Percentiles rank a stretch among this genome's conserved stretches.
phyloP scores from a whole-genome alignment of 2,113 vertebrate genomes.

The Coptodon rendalli region DNA sequence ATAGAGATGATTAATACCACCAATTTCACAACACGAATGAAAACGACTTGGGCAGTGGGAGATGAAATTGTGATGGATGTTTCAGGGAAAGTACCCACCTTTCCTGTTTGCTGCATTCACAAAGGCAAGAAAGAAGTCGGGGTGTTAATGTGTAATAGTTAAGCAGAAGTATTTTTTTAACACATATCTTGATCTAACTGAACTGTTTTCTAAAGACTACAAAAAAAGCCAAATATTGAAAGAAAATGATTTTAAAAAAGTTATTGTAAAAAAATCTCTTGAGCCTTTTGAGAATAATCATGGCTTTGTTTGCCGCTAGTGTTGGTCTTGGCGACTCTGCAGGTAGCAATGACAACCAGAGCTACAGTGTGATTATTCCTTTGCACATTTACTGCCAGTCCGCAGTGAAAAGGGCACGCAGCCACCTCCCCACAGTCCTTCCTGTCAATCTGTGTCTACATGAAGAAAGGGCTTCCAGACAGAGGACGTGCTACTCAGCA shows the following conservation, averaged over 20 bases:
- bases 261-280: not conserved
- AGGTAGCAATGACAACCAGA: conserved; percentile 45
- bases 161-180: not conserved
- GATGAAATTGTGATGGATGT: conserved; percentile 15
- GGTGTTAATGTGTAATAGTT: conserved; percentile 31
- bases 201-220: not conserved
- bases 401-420: conserved; percentile 42
- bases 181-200: not conserved
- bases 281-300: conserved; percentile 6
- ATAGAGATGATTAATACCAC: not conserved
- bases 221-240: not conserved
- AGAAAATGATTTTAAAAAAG: not conserved
- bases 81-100: conserved; percentile 80
- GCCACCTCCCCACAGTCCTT: conserved; percentile 41
- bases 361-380: conserved; percentile 39
- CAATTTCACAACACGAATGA: conserved; percentile 36
- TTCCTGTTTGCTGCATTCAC: conserved; percentile 95
- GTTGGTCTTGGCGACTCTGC: conserved; percentile 27
- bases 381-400: conserved; percentile 35
- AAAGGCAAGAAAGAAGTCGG: conserved; percentile 54
- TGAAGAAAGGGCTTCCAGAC: conserved; percentile 42
- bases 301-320: conserved; percentile 13
- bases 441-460: conserved; percentile 48
- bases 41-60: not conserved
- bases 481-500: conserved; percentile 31